Conservation (phyloP, 2,797 vertebrate species). For the Tokudaia muenninki region DNA sequence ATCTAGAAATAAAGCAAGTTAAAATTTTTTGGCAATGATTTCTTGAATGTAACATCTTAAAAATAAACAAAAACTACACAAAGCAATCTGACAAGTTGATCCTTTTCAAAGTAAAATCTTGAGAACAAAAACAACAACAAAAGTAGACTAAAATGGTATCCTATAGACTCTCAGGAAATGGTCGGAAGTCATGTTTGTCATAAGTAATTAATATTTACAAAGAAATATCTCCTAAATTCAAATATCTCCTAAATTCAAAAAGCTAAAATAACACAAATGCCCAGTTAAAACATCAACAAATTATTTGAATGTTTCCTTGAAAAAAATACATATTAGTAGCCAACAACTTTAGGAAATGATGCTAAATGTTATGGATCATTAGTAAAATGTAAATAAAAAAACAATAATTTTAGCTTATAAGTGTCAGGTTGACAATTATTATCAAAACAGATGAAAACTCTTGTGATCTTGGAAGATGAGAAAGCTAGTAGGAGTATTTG, state of each 20-base stretch:
- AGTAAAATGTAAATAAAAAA: not conserved
- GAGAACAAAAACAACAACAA: not conserved
- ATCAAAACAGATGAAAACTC: not conserved
- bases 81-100: not conserved
- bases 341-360: not conserved
- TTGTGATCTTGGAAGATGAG: not conserved
- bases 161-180: not conserved
- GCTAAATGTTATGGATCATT: not conserved
- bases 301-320: not conserved
- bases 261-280: not conserved
- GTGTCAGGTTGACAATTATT: not conserved
- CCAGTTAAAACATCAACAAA: not conserved
- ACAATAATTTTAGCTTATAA: not conserved
- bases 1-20: not conserved
- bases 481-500: not conserved
- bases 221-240: not conserved
- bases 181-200: not conserved
- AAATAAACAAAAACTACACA: not conserved
- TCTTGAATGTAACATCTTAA: not conserved
- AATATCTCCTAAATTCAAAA: not conserved
- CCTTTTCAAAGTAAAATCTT: not conserved
- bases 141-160: not conserved
- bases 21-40: not conserved
- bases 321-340: not conserved
- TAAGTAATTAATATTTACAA: not conserved